These are phyloP conservation scores for Stenodema calcarata DNA, from an alignment of 2,888 invertebrate species.

Conservation along the genomic window DNA sequence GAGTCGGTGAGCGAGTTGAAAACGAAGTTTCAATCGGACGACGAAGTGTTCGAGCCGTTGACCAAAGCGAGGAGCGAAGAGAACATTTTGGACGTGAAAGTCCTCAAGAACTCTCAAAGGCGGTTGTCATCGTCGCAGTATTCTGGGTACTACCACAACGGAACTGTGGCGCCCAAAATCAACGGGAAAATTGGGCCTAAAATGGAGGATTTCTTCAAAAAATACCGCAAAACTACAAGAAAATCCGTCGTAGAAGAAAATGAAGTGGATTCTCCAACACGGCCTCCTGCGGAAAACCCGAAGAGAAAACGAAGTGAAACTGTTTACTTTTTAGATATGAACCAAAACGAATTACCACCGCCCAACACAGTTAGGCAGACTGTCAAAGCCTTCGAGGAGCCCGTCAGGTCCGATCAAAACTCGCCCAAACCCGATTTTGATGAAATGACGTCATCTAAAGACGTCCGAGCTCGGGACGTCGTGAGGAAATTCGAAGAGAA, in stretches of 20 bases:
- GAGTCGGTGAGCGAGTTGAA: neutral
- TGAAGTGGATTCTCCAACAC: neutral
- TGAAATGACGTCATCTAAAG: neutral
- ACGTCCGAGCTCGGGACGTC: neutral
- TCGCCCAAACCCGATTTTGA: neutral
- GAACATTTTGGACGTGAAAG: conserved; percentile 31
- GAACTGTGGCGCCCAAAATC: too few relatives aligned
- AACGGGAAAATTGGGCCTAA: neutral
- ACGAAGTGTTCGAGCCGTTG: neutral
- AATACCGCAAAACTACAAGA: neutral
- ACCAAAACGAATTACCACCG: conserved; percentile 22
- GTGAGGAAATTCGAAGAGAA: conserved; percentile 7
- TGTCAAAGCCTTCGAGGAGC: neutral
- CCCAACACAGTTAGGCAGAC: conserved; percentile 36
- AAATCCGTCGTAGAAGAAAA: neutral
- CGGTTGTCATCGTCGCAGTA: neutral
- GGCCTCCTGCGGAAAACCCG: neutral
- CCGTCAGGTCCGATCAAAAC: neutral
- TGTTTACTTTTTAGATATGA: conserved; percentile 12
- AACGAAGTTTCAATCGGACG: neutral
- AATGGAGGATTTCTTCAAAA: conserved; percentile 34
- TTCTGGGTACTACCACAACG: neutral
- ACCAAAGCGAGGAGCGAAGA: conserved; percentile 7
- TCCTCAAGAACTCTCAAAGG: neutral
- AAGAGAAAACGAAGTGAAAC: neutral